Percentiles rank a stretch among this genome's conserved stretches.
phyloP scores from a whole-genome alignment of 2,888 invertebrate genomes.

The Agonum fuliginosum region DNA sequence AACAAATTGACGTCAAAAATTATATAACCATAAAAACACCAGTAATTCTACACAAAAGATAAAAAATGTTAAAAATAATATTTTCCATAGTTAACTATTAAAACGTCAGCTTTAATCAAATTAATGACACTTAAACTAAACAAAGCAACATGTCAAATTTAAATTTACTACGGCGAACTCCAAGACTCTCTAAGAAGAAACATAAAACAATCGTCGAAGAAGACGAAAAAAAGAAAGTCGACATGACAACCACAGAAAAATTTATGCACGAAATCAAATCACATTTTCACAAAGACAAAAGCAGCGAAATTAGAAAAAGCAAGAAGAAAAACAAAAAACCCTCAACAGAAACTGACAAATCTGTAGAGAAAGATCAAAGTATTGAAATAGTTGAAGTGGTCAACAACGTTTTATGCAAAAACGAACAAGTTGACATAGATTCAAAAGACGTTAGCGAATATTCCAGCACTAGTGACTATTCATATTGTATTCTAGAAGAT shows the following conservation, averaged over 20 bases:
- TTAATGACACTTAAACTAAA: constrained; percentile 33
- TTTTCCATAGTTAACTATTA: constrained; percentile 26
- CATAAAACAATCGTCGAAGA: constrained; percentile 36
- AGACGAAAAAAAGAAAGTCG: constrained; percentile 37
- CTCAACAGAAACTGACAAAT: background rate
- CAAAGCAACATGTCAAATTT: constrained; percentile 33
- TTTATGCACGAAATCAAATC: constrained; percentile 53
- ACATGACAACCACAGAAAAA: constrained; percentile 35
- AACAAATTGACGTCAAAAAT: constrained; percentile 13
- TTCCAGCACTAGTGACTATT: constrained; percentile 51
- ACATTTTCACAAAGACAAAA: constrained; percentile 54
- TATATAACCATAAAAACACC: constrained; percentile 13
- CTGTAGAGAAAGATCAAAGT: constrained; percentile 10
- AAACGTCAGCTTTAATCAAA: constrained; percentile 29
- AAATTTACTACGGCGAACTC: constrained; percentile 40
- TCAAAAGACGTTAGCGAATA: constrained; percentile 32
- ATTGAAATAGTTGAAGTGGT: constrained; percentile 16
- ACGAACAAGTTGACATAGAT: background rate
- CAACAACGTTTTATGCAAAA: constrained; percentile 11
- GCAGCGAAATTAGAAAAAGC: constrained; percentile 45
- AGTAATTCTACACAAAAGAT: background rate
- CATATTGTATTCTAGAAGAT: constrained; percentile 44
- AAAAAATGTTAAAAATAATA: background rate
- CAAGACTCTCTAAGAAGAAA: constrained; percentile 52
- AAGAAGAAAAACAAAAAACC: constrained; percentile 47